Conservation (phyloP, 2,888 invertebrate species). For the Eupithecia abbreviata region DNA sequence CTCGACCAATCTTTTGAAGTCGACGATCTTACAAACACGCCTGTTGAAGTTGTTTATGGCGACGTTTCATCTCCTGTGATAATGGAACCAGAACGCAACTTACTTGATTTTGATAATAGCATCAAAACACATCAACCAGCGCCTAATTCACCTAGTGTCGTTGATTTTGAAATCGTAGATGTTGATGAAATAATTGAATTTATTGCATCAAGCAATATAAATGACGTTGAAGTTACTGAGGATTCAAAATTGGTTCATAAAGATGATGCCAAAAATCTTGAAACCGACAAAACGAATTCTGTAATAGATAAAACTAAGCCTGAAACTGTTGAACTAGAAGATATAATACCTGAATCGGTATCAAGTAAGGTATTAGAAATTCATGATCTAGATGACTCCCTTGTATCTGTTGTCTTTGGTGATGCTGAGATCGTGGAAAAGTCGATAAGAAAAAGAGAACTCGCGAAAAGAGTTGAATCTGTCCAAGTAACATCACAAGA, state of each 20-base stretch:
- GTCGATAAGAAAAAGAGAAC: slow-evolving; percentile 46
- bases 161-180: slow-evolving; percentile 43
- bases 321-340: slow-evolving; percentile 5
- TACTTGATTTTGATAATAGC: background rate
- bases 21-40: slow-evolving; percentile 60
- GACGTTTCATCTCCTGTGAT: slow-evolving; percentile 43
- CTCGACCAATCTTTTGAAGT: slow-evolving; percentile 58
- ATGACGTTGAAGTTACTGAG: slow-evolving; percentile 13
- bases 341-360: background rate
- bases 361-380: slow-evolving; percentile 45
- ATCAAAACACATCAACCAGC: background rate
- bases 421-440: slow-evolving; percentile 54
- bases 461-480: slow-evolving; percentile 24
- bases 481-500: slow-evolving; percentile 1
- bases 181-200: slow-evolving; percentile 37
- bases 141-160: slow-evolving; percentile 23
- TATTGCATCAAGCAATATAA: slow-evolving; percentile 17
- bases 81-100: slow-evolving; percentile 34
- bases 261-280: background rate
- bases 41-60: slow-evolving; percentile 55
- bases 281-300: slow-evolving; percentile 6
- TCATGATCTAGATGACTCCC: slow-evolving; percentile 57
- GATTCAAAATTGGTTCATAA: background rate
- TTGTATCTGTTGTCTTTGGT: slow-evolving; percentile 66
- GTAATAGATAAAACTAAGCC: background rate